A percentile compares a stretch with the other conserved stretches of the same genome.
phyloP scores from a whole-genome alignment of 2,113 vertebrate genomes.

The Otus sunia region DNA sequence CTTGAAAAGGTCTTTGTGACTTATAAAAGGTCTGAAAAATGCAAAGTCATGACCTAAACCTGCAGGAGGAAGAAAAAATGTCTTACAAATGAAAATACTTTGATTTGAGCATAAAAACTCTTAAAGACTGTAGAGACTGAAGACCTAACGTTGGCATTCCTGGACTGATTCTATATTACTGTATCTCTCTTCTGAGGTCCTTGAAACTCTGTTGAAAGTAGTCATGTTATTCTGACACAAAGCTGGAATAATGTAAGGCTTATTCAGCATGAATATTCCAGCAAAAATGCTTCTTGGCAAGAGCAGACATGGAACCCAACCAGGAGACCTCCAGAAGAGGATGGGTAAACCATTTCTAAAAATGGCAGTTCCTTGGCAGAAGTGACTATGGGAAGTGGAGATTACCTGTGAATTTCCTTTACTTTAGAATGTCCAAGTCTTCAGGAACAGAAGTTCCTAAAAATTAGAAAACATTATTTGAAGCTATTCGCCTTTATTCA shows the following conservation, averaged over 20 bases:
- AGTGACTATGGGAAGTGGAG: background rate
- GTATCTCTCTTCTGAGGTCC: background rate
- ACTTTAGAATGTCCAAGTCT: background rate
- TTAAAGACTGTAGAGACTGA: background rate
- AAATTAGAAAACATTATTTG: background rate
- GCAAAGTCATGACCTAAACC: background rate
- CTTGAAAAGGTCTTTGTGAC: background rate
- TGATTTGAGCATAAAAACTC: background rate
- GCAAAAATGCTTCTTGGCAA: background rate
- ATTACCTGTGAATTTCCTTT: background rate
- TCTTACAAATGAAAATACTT: background rate
- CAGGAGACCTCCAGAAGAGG: background rate
- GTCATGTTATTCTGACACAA: background rate
- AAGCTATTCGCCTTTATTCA: background rate
- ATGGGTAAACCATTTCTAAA: background rate
- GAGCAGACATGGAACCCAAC: background rate
- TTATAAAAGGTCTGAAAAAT: background rate
- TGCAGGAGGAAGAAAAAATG: background rate
- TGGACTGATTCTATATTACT: background rate
- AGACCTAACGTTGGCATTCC: background rate
- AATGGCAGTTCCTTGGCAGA: background rate
- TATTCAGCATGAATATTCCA: background rate
- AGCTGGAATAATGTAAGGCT: background rate
- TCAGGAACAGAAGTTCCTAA: background rate
- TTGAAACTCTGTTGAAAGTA: background rate